Conservation (phyloP, 2,113 vertebrate species). For the Phrynocephalus versicolor region DNA sequence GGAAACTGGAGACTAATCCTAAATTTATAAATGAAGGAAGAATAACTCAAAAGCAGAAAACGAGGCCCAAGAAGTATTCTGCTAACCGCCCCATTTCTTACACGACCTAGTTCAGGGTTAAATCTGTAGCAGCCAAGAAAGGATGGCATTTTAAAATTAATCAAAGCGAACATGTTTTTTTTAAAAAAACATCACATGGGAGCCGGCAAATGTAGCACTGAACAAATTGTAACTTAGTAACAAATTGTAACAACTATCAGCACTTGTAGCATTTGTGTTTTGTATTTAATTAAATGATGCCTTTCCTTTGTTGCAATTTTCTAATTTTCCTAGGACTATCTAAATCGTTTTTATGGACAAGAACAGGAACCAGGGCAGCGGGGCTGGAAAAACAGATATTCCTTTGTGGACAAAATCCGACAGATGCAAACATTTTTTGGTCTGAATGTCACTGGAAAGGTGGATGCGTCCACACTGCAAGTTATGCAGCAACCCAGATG, state of each 20-base stretch:
- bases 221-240: not conserved
- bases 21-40: not conserved
- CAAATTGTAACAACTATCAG: too few relatives aligned
- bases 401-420: slow-evolving; percentile 58
- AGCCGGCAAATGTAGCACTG: not conserved
- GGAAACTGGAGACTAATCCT: not conserved
- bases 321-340: slow-evolving; percentile 65
- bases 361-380: slow-evolving; percentile 61
- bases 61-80: not conserved
- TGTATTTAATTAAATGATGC: not conserved
- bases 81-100: too few relatives aligned
- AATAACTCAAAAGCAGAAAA: not conserved
- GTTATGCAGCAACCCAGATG: slow-evolving; percentile 76
- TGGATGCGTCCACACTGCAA: slow-evolving; percentile 71
- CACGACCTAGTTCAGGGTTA: too few relatives aligned
- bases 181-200: not conserved
- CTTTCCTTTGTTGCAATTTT: not conserved
- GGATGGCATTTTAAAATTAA: not conserved
- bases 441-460: slow-evolving; percentile 73
- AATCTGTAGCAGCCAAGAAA: not conserved
- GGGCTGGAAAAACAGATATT: slow-evolving; percentile 61
- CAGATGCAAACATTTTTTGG: slow-evolving; percentile 81
- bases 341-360: slow-evolving; percentile 73
- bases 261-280: not conserved
- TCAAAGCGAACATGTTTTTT: not conserved